Evolutionary conservation across 2,888 invertebrate species (phyloP).

Genomic region (Lutraria lutraria): DNA sequence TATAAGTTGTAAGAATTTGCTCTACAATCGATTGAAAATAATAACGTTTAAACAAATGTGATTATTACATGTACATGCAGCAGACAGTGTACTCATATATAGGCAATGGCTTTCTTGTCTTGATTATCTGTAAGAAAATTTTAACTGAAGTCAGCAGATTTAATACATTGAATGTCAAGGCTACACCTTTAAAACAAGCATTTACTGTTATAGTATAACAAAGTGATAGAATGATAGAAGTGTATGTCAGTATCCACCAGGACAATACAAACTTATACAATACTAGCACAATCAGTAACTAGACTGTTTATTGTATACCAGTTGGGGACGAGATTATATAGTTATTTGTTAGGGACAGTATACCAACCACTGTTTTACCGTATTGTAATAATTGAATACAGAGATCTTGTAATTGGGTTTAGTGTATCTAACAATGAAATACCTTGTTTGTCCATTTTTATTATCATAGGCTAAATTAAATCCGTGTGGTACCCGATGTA

Average conservation of each 20-base stretch:
- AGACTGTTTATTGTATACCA: not conserved
- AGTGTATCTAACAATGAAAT: not conserved
- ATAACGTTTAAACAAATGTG: too few species aligned
- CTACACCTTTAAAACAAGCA: not conserved
- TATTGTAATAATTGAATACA: slow-evolving; percentile 2
- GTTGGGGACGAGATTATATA: not conserved
- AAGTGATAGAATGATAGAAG: not conserved
- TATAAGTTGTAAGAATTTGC: too few species aligned
- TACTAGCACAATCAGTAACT: not conserved
- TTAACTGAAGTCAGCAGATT: not conserved
- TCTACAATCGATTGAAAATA: too few species aligned
- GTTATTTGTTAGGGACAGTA: not conserved
- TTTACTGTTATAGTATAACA: not conserved
- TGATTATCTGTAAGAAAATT: too few species aligned
- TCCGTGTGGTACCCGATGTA: not conserved
- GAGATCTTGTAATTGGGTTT: not conserved
- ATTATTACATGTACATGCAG: too few species aligned
- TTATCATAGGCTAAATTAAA: not conserved
- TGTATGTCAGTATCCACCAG: not conserved
- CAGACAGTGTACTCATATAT: too few species aligned
- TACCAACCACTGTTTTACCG: not conserved
- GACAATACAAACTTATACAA: not conserved
- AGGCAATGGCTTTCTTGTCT: too few species aligned
- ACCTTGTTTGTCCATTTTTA: not conserved
- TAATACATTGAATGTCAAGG: not conserved